Evolutionary conservation across 2,888 invertebrate genomes (phyloP).

Genomic region (Endotricha flammealis): DNA sequence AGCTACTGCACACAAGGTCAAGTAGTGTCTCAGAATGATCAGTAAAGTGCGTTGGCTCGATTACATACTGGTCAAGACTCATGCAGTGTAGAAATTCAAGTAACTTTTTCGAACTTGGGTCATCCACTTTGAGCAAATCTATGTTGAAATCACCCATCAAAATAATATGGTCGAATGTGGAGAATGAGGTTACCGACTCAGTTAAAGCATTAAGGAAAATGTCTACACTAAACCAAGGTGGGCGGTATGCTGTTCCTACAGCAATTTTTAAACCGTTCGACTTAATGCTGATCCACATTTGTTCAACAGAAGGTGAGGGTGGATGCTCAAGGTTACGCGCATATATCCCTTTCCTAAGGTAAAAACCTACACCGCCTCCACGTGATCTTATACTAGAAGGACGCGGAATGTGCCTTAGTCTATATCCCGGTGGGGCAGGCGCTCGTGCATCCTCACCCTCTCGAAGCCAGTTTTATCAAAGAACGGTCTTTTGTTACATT

Average conservation of each 20-base stretch:
- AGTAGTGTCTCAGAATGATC: too few relatives aligned
- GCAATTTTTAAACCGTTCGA: background rate
- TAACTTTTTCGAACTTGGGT: too few relatives aligned
- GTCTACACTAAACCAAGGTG: background rate
- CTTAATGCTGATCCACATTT: conserved; percentile 8
- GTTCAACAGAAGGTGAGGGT: background rate
- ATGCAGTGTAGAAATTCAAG: too few relatives aligned
- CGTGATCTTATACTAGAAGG: conserved; percentile 8
- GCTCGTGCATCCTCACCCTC: too few relatives aligned
- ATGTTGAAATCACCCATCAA: too few relatives aligned
- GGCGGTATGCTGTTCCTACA: conserved; percentile 7
- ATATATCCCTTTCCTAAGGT: conserved; percentile 10
- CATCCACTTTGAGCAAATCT: too few relatives aligned
- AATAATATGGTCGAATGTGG: background rate
- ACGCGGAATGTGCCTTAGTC: conserved; percentile 18
- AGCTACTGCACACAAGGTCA: too few relatives aligned
- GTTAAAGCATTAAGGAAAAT: background rate
- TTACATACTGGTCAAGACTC: too few relatives aligned
- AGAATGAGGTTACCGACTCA: background rate
- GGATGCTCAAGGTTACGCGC: background rate
- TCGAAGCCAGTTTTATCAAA: too few relatives aligned
- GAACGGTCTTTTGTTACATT: too few relatives aligned
- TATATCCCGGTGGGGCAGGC: conserved; percentile 21
- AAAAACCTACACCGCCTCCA: conserved; percentile 22
- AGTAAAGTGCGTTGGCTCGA: too few relatives aligned